Conservation (phyloP, 37 sponge, comb jelly and placozoan species). For the Crambe crambe region DNA sequence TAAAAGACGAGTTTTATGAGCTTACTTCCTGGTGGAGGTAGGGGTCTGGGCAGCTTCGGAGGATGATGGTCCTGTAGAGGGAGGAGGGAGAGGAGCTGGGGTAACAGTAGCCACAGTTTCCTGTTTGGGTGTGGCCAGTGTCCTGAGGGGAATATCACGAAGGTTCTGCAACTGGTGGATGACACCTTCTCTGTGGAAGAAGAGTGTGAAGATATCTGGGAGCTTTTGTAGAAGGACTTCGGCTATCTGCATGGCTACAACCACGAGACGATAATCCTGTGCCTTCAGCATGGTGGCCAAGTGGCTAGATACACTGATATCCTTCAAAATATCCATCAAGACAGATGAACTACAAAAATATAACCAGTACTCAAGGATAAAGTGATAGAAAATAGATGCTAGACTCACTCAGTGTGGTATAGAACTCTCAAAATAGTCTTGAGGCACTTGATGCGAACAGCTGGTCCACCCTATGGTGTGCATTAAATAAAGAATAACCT, state of each 20-base stretch:
- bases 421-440: slow-evolving; percentile 77
- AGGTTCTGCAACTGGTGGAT: slow-evolving; percentile 66
- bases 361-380: too few relatives aligned
- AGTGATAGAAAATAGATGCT: not conserved
- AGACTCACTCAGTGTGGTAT: slow-evolving; percentile 77
- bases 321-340: slow-evolving; percentile 66
- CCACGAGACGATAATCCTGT: slow-evolving; percentile 45
- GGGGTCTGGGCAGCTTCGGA: slow-evolving; percentile 7
- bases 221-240: slow-evolving; percentile 87
- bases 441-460: slow-evolving; percentile 81
- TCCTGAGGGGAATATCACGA: slow-evolving; percentile 43
- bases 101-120: slow-evolving; percentile 17
- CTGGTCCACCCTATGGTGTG: slow-evolving; percentile 66
- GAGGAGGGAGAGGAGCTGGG: not conserved
- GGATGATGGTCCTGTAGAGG: not conserved
- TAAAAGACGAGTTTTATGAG: not conserved
- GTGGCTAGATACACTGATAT: slow-evolving; percentile 78
- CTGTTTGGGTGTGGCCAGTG: slow-evolving; percentile 54
- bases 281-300: slow-evolving; percentile 76
- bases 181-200: slow-evolving; percentile 92
- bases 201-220: slow-evolving; percentile 78
- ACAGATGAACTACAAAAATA: slow-evolving; percentile 46
- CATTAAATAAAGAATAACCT: not conserved
- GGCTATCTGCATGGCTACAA: slow-evolving; percentile 83
- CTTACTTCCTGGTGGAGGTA: slow-evolving; percentile 42